Evolutionary conservation across 2,888 invertebrate genomes (phyloP), one percentile per base, ranked within the genome.

Genomic region (Cyclophora punctaria): DNA sequence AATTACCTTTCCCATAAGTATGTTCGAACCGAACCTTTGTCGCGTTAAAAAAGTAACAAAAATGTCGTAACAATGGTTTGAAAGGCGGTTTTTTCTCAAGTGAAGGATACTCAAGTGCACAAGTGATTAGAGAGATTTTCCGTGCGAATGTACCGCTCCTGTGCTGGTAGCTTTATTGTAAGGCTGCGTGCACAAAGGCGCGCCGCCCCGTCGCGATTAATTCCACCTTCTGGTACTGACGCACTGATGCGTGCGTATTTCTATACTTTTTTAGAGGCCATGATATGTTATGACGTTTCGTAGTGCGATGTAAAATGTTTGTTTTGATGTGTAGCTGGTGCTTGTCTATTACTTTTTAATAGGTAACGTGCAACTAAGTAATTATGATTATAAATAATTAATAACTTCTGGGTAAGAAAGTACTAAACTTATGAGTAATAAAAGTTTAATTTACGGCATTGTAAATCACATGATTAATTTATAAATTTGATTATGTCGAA

Each of bases 61-160:
- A 75, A 69, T 73, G 5, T 66, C 66, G 64, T 64, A 59, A 75
- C 65, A 71, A 70, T 66, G 62, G 47, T 45, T 20, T 20, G 20
- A 20, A 20, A 52, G 62, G 64, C 64, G 56, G 63, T 69, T 78
- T 80, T 83, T 77, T 77, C 66, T 64, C 80, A 86, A 82, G 85
- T 87, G 85, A 79, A 74, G 74, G 82, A 73, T 73, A 70, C 73
- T 83, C 78, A 87, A 88, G 85, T 88, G 86, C 70, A 67, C 80
- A 74, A 78, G 63, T 71, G 74, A 76, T 67, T 75, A 74, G 78
- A 67, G 70, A 60, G 59, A 66, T 69, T 71, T 78, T 81, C 75
- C 78, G 69, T 75, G 72, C 73, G 78, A 75, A 75, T 76, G 67
- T 62, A 52, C 56, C 52, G 73, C 71, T 71, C 50, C 62, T 55